A percentile compares a stretch with the other conserved stretches of the same genome.
These are phyloP conservation scores for Pseudorectes ferrugineus DNA, from an alignment of 2,113 vertebrate genomes.

Conservation along the genomic window DNA sequence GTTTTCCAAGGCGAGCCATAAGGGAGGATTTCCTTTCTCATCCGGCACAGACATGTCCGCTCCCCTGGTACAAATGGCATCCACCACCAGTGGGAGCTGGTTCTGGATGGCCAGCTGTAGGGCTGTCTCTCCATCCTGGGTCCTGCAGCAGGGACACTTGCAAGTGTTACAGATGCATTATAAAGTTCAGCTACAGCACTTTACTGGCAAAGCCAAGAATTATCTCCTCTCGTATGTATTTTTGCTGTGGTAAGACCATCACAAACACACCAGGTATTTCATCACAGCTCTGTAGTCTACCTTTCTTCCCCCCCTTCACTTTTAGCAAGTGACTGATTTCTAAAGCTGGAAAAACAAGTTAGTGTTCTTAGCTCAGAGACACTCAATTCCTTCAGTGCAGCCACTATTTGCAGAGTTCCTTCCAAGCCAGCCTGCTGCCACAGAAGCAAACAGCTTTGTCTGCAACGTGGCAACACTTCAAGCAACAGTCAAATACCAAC, in stretches of 20 bases:
- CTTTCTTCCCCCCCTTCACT: neutral
- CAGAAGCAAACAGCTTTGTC: neutral
- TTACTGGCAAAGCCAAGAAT: neutral
- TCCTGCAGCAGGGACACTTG: slow-evolving; percentile 69
- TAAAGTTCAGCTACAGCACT: neutral
- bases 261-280: neutral
- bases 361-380: neutral
- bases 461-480: neutral
- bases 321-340: neutral
- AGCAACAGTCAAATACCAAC: neutral
- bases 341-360: neutral
- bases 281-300: neutral
- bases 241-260: neutral
- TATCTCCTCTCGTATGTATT: rapidly evolving
- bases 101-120: slow-evolving; percentile 94
- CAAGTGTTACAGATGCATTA: neutral
- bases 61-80: slow-evolving; percentile 95
- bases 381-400: neutral
- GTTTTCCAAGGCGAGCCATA: slow-evolving; percentile 91
- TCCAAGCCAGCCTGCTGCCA: neutral
- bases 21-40: slow-evolving; percentile 89
- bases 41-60: slow-evolving; percentile 96
- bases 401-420: neutral
- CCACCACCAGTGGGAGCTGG: slow-evolving; percentile 94
- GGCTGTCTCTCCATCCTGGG: slow-evolving; percentile 90